phyloP scores from a whole-genome alignment of 2,888 invertebrate species.

The Noctua janthe region DNA sequence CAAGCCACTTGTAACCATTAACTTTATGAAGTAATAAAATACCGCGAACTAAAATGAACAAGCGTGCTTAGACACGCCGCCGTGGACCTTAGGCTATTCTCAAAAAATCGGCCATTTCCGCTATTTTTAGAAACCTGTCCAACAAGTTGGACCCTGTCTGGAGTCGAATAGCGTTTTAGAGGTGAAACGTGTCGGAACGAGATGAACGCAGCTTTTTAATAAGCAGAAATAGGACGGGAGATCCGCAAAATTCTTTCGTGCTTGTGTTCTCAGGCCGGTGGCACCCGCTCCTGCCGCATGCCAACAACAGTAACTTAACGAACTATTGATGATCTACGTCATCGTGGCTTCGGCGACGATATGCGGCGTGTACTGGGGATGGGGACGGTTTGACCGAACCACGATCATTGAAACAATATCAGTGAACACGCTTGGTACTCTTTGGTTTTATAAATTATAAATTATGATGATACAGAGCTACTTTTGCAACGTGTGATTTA shows the following conservation, averaged over 20 bases:
- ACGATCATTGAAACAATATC: conserved; percentile 19
- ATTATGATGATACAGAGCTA: too few relatives aligned
- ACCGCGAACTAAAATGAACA: conserved; percentile 34
- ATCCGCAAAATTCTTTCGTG: conserved; percentile 86
- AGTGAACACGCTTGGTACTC: conserved; percentile 10
- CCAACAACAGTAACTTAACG: conserved; percentile 31
- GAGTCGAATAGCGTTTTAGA: conserved; percentile 87
- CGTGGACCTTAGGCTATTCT: conserved; percentile 76
- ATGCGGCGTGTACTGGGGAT: conserved; percentile 1
- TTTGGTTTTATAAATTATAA: too few relatives aligned
- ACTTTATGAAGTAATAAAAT: not conserved
- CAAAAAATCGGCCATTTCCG: conserved; percentile 78
- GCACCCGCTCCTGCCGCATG: conserved; percentile 30
- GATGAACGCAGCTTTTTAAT: conserved; percentile 79
- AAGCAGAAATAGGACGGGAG: conserved; percentile 84
- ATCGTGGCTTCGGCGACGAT: conserved; percentile 14
- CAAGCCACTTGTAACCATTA: not conserved
- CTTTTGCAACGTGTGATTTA: too few relatives aligned
- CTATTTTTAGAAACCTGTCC: conserved; percentile 89
- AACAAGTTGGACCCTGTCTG: conserved; percentile 86
- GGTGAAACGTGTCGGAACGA: conserved; percentile 88
- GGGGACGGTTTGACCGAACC: conserved; percentile 4
- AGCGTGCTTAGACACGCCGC: conserved; percentile 52
- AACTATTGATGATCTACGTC: conserved; percentile 51
- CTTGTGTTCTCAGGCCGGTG: conserved; percentile 72